Base-by-base conservation (phyloP, 1,140 invertebrate genomes). In the Achroia grisella region DNA sequence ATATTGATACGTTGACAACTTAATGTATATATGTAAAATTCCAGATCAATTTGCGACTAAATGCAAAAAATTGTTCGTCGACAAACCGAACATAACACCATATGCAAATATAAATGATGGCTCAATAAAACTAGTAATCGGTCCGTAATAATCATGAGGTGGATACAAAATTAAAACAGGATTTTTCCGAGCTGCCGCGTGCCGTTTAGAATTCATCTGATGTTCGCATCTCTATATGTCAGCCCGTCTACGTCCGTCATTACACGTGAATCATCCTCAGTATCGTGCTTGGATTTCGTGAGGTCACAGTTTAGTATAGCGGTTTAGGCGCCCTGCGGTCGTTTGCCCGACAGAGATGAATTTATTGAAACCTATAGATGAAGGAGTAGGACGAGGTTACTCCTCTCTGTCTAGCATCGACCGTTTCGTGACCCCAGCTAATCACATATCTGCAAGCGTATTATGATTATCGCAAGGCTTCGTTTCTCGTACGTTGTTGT, bases 251-350 rank as follows among this genome's bases (percentile, higher is more conserved):
- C 46, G 68, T 72, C 65, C 67, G 58, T 77, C 68, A 77, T 78
- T 81, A 74, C 49, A 69, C 58, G 57, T 83, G 76, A 79, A 71
- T 82, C 78, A 80, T 73, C 59, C 56, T 54, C 62, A 39, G 71
- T 74, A 77, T 71, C 70, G 71, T 80, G 71, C 68, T 48, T 47
- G 47, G 65, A 80, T 83, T 83, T 81, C 77, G 77, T 83, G 77
- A 80, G 79, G 77, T 83, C 75, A 79, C 73, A 81, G 79, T 83
- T 80, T 81, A 81, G 55, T 79, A 73, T 83, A 83, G 79, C 79
- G 79, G 79, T 81, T 69, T 73, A 69, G 64, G 70, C 68, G 76
- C 75, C 72, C 77, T 76, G 62, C 68, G 74, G 74, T 80, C 73
- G 70, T 79, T 68, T 52, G 56, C 44, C 34, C 33, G 67, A 71